These are phyloP conservation scores for Himantopus leucocephalus DNA, from an alignment of 2,113 vertebrate species.

Conservation along the genomic window DNA sequence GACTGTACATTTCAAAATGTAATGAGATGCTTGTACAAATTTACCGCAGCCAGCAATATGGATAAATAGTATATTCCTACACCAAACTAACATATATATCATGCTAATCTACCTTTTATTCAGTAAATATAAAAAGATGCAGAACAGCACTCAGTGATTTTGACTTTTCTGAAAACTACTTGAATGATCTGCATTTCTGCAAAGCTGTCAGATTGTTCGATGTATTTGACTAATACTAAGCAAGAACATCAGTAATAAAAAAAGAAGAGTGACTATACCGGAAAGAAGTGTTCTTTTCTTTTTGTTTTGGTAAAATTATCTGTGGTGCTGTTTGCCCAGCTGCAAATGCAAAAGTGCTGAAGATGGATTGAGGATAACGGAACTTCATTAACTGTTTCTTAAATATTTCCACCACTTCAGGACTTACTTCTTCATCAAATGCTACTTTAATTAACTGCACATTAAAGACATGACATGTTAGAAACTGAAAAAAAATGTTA, in stretches of 20 bases:
- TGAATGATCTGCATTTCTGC: neutral
- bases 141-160: neutral
- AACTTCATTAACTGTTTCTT: conserved; percentile 94
- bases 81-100: neutral
- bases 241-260: neutral
- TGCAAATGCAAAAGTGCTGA: conserved; percentile 93
- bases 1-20: neutral
- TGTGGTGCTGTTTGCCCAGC: conserved; percentile 90
- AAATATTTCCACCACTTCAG: conserved; percentile 96
- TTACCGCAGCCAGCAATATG: neutral
- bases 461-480: conserved; percentile 32
- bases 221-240: neutral
- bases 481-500: neutral
- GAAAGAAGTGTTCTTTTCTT: conserved; percentile 97
- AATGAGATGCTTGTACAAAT: neutral
- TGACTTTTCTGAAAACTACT: neutral
- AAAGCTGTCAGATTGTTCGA: neutral
- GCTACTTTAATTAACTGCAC: conserved; percentile 93
- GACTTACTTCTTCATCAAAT: conserved; percentile 96
- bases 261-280: conserved; percentile 75
- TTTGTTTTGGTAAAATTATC: conserved; percentile 93
- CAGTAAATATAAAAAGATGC: neutral
- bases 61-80: neutral
- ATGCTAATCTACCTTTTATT: neutral
- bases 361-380: conserved; percentile 94